Percentiles rank a stretch among this genome's conserved stretches.
Evolutionary conservation across 2,888 invertebrate genomes (phyloP).

Genomic region (Diploptera punctata): DNA sequence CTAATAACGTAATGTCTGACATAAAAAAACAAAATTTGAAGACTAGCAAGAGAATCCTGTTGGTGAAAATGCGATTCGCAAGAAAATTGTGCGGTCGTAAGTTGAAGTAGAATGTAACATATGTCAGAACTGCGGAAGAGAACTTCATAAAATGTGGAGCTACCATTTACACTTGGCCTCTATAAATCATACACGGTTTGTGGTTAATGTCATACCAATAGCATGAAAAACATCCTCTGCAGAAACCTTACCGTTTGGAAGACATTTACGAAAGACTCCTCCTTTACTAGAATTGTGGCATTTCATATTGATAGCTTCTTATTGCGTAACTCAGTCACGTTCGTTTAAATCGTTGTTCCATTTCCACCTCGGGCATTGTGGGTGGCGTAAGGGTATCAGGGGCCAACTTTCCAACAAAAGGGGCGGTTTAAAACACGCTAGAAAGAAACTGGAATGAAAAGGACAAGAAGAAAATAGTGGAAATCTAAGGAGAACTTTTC

Average conservation of each 20-base stretch:
- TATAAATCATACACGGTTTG: conserved; percentile 6
- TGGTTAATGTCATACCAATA: neutral
- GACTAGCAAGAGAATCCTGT: too few species aligned
- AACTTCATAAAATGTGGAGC: neutral
- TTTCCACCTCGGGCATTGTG: conserved; percentile 16
- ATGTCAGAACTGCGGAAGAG: neutral
- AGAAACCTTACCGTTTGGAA: neutral
- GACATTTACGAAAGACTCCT: neutral
- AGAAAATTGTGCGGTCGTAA: too few species aligned
- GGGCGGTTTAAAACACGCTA: neutral
- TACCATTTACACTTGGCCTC: neutral
- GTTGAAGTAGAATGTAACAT: too few species aligned
- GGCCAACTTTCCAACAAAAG: conserved; percentile 10
- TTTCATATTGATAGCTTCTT: conserved; percentile 24
- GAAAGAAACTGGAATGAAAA: neutral
- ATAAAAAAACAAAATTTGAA: too few species aligned
- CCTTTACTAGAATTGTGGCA: conserved; percentile 1
- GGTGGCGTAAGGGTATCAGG: conserved; percentile 3
- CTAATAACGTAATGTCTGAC: too few species aligned
- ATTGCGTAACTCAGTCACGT: conserved; percentile 23
- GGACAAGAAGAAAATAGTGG: neutral
- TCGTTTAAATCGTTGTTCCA: conserved; percentile 18
- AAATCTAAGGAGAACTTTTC: too few species aligned
- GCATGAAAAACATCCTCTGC: conserved; percentile 9
- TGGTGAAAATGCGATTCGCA: too few species aligned